These are phyloP conservation scores for Maconellicoccus hirsutus DNA, from an alignment of 1,140 invertebrate species.

Conservation along the genomic window DNA sequence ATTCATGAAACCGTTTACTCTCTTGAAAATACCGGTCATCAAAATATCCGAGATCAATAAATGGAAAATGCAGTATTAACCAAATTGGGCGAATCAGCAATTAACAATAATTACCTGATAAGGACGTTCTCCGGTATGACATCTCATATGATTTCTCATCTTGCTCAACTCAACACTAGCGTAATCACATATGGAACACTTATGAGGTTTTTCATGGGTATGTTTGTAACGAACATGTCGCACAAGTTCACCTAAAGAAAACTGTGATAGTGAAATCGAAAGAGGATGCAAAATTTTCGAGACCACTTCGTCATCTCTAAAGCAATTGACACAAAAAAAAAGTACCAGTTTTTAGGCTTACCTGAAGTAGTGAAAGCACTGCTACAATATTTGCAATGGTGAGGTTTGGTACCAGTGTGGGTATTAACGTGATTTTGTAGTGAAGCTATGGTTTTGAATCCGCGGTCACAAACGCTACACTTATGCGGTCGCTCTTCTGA, in stretches of 20 bases:
- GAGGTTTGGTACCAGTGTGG: conserved; percentile 89
- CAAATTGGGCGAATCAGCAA: too few species aligned
- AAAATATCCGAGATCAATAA: too few species aligned
- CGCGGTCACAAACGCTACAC: conserved; percentile 85
- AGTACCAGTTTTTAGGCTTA: conserved; percentile 36
- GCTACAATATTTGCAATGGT: conserved; percentile 86
- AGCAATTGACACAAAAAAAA: neutral
- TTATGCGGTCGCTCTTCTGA: conserved; percentile 90
- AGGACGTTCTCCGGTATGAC: conserved; percentile 46
- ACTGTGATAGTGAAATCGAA: too few species aligned
- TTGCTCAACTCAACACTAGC: conserved; percentile 53
- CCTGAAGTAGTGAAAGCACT: conserved; percentile 89
- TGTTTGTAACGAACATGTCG: conserved; percentile 39
- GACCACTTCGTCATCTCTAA: too few species aligned
- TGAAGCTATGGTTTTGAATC: conserved; percentile 88
- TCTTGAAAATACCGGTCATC: too few species aligned
- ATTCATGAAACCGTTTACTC: too few species aligned
- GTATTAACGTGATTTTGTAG: conserved; percentile 94
- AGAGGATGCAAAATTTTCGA: too few species aligned
- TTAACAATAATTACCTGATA: conserved; percentile 38
- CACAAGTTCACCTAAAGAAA: conserved; percentile 27
- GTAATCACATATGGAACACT: conserved; percentile 52
- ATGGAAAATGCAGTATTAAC: too few species aligned
- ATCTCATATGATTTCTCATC: conserved; percentile 51
- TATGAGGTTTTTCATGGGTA: conserved; percentile 54